These are phyloP conservation scores for Geodia barretti DNA, from an alignment of 37 sponge, comb jelly and placozoan genomes.

Conservation along the genomic window DNA sequence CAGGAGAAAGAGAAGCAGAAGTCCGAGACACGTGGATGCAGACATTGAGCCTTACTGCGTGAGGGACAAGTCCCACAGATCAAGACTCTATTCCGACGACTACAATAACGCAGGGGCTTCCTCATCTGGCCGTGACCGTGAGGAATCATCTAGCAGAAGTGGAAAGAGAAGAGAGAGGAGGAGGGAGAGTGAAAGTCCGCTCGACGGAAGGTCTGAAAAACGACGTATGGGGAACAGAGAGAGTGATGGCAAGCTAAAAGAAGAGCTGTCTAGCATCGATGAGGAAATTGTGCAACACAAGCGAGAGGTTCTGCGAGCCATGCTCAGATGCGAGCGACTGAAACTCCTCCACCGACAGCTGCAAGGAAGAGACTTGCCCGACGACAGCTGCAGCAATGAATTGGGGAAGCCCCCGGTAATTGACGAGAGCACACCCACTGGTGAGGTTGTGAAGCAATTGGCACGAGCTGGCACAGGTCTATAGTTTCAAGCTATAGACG, in stretches of 20 bases:
- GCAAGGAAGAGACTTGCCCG: too few species aligned
- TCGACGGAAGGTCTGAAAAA: not conserved
- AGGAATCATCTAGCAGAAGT: not conserved
- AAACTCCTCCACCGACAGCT: slow-evolving; percentile 24
- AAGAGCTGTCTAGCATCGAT: slow-evolving; percentile 28
- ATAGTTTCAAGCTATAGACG: too few species aligned
- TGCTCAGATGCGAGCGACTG: slow-evolving; percentile 39
- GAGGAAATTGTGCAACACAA: slow-evolving; percentile 30
- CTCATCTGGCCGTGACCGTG: not conserved
- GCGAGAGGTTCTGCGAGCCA: slow-evolving; percentile 26
- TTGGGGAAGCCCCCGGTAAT: too few species aligned
- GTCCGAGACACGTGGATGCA: too few species aligned
- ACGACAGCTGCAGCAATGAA: too few species aligned
- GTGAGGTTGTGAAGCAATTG: too few species aligned
- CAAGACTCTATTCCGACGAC: slow-evolving; percentile 13
- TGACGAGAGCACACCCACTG: too few species aligned
- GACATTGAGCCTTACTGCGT: too few species aligned
- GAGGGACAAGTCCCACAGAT: not conserved
- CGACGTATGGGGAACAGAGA: not conserved
- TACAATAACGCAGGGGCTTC: not conserved
- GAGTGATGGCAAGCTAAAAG: not conserved
- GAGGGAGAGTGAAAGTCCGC: not conserved
- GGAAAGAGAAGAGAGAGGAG: not conserved
- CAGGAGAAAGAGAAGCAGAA: too few species aligned
- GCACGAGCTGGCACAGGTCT: too few species aligned